Evolutionary conservation across 2,113 vertebrate genomes (phyloP), one percentile per base, ranked within the genome.

Genomic region (Cyanoderma ruficeps): DNA sequence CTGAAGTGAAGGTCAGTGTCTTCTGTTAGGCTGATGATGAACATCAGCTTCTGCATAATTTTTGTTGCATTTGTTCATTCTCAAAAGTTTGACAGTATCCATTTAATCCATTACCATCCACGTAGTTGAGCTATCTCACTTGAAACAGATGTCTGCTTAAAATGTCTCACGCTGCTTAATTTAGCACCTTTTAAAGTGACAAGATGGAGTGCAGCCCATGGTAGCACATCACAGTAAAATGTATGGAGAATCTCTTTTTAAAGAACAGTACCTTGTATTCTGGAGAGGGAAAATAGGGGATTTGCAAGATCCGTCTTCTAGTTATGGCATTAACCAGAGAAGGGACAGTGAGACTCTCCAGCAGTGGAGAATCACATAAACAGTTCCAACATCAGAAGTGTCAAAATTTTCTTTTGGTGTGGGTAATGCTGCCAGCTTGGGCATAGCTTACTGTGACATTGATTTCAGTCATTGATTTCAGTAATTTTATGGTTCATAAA

Each of bases 171-270:
- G 9, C 57, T 92, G 82, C 70, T 95, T 93, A 72, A 75, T 93
- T 95, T 97, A 94, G 75, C 63, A 61, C 37, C 63, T 94, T 93
- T 75, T 76, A 69, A 75, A 90, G 78, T 88, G 92, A 69, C 31
- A 85, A 79, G 75, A 68, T 85, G 78, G 69, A 91, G 61, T 75
- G 53, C 53, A 79, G 77, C 77, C 68, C 42, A 37, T 8, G 2
- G 81, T 82, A 84, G 57, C 65, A 47, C 33, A 61, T 87, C 37
- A 20, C 84, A 69, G 61, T 79, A 57, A 92, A 82, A 93, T 46
- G 22, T 30, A 37, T 60, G 77, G 60, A 88, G 21, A 50, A 39
- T 60, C 21, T 68, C 30, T 85, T 93, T 87, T 78, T 57, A 61
- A 92, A 63, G 49, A 79, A 37, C 44, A 79, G 17, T 44, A 21